Evolutionary conservation across 2,113 vertebrate genomes (phyloP).

Genomic region (Speoplatyrhinus poulsoni): DNA sequence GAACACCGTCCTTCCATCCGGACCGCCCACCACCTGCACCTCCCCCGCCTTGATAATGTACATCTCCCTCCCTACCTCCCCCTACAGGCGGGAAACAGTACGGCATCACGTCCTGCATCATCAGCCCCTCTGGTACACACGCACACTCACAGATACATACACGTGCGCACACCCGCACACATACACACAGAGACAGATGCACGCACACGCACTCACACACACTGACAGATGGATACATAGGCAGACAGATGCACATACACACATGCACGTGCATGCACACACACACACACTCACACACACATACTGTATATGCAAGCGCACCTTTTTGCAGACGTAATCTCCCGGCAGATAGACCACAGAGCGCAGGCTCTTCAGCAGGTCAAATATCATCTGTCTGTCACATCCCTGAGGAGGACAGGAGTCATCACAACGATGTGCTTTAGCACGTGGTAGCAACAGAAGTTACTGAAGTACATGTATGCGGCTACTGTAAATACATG

Average conservation of each 20-base stretch:
- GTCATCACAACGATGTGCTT: too few species aligned
- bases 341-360: conserved; percentile 95
- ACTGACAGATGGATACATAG: too few species aligned
- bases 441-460: too few species aligned
- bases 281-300: background rate
- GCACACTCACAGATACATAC: background rate
- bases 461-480: too few species aligned
- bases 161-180: background rate
- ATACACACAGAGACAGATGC: too few species aligned
- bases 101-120: background rate
- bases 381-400: conserved; percentile 97
- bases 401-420: conserved; percentile 81
- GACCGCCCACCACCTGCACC: conserved; percentile 93
- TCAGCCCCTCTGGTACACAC: background rate
- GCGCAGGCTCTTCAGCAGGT: conserved; percentile 92
- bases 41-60: conserved; percentile 97
- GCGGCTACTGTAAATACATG: too few species aligned
- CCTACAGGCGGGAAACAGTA: conserved; percentile 67
- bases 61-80: conserved; percentile 96
- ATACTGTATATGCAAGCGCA: too few species aligned
- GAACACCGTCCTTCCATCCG: conserved; percentile 87
- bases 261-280: too few species aligned
- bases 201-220: too few species aligned
- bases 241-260: too few species aligned
- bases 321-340: conserved; percentile 98